Conservation (phyloP, 2,888 invertebrate genomes). For the Melanostoma mellinum region DNA sequence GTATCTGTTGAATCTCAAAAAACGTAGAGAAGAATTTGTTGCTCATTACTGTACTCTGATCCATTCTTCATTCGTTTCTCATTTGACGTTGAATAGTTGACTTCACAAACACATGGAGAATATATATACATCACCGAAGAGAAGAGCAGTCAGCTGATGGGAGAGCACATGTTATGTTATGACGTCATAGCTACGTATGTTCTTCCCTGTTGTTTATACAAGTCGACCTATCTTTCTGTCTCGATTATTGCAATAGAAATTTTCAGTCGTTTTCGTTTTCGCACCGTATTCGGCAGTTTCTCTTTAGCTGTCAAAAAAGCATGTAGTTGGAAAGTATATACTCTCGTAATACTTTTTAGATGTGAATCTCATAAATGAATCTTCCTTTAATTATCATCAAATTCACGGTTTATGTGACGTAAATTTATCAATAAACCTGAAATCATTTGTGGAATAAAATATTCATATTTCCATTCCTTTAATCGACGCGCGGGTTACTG, state of each 20-base stretch:
- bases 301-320: conserved; percentile 20
- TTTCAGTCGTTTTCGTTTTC: background rate
- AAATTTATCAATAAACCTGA: too few relatives aligned
- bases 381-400: too few relatives aligned
- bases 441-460: background rate
- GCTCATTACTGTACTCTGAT: conserved; percentile 30
- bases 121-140: too few relatives aligned
- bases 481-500: background rate
- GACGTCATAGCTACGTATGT: background rate
- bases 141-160: conserved; percentile 34
- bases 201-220: conserved; percentile 11
- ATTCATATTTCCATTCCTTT: background rate
- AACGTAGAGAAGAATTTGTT: conserved; percentile 41
- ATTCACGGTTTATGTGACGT: too few relatives aligned
- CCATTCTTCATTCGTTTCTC: conserved; percentile 10
- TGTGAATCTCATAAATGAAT: too few relatives aligned
- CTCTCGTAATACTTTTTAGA: too few relatives aligned
- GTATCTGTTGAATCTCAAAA: conserved; percentile 46
- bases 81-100: too few relatives aligned
- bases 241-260: background rate
- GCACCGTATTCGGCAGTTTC: conserved; percentile 15
- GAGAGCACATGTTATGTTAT: conserved; percentile 35
- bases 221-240: background rate
- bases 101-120: too few relatives aligned
- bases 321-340: background rate